A percentile compares a stretch with the other conserved stretches of the same genome.
These are phyloP conservation scores for Hyperoplus immaculatus DNA, from an alignment of 2,797 vertebrate species.

Conservation along the genomic window DNA sequence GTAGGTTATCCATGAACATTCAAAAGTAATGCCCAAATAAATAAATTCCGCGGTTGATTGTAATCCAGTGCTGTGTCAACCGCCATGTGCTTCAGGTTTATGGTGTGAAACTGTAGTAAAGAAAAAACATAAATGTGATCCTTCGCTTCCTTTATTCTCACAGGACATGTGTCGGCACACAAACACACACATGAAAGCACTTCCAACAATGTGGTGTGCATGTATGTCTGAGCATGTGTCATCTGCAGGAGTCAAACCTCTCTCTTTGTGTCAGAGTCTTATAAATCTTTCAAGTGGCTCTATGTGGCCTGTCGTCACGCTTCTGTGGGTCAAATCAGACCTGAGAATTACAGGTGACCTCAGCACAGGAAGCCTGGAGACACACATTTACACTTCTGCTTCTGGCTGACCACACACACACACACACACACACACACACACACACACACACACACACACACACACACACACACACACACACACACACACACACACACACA, in stretches of 20 bases:
- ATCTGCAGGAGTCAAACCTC: conserved; percentile 1
- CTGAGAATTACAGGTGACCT: conserved; percentile 26
- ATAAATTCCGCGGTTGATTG: no score
- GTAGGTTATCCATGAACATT: no score
- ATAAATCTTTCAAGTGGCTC: conserved; percentile 43
- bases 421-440: conserved; percentile 18
- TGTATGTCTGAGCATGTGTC: neutral
- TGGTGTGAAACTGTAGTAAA: no score
- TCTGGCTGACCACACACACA: neutral
- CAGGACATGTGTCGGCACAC: neutral
- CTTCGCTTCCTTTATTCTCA: neutral
- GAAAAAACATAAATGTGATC: no score
- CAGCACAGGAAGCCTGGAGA: conserved; percentile 10
- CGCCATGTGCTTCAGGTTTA: no score
- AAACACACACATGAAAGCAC: conserved; percentile 1
- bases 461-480: conserved; percentile 6
- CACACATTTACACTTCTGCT: conserved; percentile 27
- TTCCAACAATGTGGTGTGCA: neutral
- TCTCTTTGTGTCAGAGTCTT: conserved; percentile 13
- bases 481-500: neutral
- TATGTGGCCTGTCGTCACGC: conserved; percentile 15
- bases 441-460: neutral
- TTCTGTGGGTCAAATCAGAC: conserved; percentile 40
- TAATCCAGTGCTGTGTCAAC: no score
- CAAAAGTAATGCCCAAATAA: no score